Conservation (phyloP, 2,113 vertebrate genomes). For the Capricornis sumatraensis region DNA sequence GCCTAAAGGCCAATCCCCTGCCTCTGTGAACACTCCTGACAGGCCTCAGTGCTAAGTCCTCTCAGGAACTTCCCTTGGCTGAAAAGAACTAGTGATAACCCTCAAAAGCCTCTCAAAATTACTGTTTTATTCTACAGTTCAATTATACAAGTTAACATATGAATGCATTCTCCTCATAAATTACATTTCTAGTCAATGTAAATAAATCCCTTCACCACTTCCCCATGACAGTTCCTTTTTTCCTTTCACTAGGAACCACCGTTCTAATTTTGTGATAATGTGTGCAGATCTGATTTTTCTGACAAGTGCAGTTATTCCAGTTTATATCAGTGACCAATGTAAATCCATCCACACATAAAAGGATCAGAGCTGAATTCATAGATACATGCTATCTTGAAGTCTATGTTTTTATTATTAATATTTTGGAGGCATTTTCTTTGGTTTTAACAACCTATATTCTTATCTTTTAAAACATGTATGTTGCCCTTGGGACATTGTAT, state of each 20-base stretch:
- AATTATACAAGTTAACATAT: not conserved
- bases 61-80: not conserved
- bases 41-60: fast-evolving
- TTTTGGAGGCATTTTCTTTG: not conserved
- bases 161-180: not conserved
- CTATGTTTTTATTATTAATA: not conserved
- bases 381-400: not conserved
- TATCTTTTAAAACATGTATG: not conserved
- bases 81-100: not conserved
- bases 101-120: not conserved
- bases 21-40: not conserved
- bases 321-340: not conserved
- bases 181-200: not conserved
- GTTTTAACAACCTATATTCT: not conserved
- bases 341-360: not conserved
- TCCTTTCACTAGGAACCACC: not conserved
- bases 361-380: not conserved
- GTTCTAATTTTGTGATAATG: not conserved
- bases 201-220: not conserved
- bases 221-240: not conserved
- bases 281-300: not conserved
- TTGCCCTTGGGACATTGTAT: not conserved
- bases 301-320: not conserved
- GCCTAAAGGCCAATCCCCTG: not conserved
- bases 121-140: not conserved